Conservation (phyloP, 2,888 invertebrate genomes). For the Tricholauxania praeusta region DNA sequence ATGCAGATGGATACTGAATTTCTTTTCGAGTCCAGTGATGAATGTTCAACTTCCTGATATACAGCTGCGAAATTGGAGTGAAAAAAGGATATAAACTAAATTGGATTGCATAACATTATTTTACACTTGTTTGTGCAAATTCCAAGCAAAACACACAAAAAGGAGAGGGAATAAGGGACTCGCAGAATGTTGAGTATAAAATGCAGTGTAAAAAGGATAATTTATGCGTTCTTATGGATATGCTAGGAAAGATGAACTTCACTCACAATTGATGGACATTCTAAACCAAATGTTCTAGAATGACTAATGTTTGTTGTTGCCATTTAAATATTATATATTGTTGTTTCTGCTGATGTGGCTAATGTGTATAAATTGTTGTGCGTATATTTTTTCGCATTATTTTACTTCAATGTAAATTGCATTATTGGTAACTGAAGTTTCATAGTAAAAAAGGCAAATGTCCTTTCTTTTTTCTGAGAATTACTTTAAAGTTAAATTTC, state of each 20-base stretch:
- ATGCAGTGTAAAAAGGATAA: conserved; percentile 42
- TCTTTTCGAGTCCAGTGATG: conserved; percentile 35
- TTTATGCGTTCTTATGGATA: conserved; percentile 41
- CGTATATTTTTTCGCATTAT: not conserved
- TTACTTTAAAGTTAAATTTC: too few species aligned
- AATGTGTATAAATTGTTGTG: conserved; percentile 44
- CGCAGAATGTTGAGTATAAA: not conserved
- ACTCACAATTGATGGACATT: conserved; percentile 41
- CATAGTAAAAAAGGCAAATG: conserved; percentile 6
- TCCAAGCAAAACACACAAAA: not conserved
- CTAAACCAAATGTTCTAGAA: conserved; percentile 26
- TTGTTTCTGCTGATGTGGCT: conserved; percentile 8
- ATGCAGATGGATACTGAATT: not conserved
- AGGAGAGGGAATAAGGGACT: not conserved
- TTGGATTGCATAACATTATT: conserved; percentile 49
- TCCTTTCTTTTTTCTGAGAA: too few species aligned
- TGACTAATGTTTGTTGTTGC: conserved; percentile 44
- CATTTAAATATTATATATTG: not conserved
- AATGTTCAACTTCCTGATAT: conserved; percentile 43
- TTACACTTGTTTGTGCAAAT: conserved; percentile 44
- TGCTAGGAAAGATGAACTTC: conserved; percentile 28
- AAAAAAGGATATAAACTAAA: conserved; percentile 36
- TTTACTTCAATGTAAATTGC: conserved; percentile 33
- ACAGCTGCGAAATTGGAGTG: not conserved
- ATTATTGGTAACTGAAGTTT: conserved; percentile 34